Evolutionary conservation across 2,888 invertebrate species (phyloP), one percentile per base, ranked within the genome.

Genomic region (Brachynemurus nebulosus): DNA sequence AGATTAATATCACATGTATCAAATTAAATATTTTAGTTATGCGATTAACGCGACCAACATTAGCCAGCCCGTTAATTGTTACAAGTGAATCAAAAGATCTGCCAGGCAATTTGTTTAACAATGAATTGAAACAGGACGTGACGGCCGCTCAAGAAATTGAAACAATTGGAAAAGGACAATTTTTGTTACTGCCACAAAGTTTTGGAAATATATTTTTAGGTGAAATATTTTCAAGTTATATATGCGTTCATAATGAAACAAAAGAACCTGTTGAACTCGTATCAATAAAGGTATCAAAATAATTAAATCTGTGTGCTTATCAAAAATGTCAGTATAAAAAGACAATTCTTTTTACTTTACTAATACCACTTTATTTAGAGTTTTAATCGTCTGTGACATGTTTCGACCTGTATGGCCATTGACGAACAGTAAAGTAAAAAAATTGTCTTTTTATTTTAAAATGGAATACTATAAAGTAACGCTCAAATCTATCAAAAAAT

Each of bases 151-250:
- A 76, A 47, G 84, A 84, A 45, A 75, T 86, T 59, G 88, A 89
- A 65, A 82, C 85, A 0, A 67, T 86, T 43, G 78, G 81, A n/a
- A 72, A 86, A 43, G 92, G 93, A 2, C 89, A 93, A 57, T 88
- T 93, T 61, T 71, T 97, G 57, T 71, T 95, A 45, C 68, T 97
- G 42, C 97, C 97, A 11, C 96, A 96, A 68, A 92, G 89, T 62
- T 96, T 97, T 66, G 96, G 96, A 4, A 96, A 92, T 61, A 95
- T 98, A 55, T 97, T 96, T 63, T 70, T 98, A 37, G 98, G 95
- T 14, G 97, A 98, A 72, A 96, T 93, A 11, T 97, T 98, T 68
- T 89, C 96, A 2, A 93, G 96, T 62, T 96, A 95, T 61, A 83
- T 98, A 47, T 93, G 92, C 66, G 89, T 97, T 44, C 92, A 95